These are phyloP conservation scores for Urocyon cinereoargenteus DNA, from an alignment of 2,797 vertebrate genomes.

Conservation along the genomic window DNA sequence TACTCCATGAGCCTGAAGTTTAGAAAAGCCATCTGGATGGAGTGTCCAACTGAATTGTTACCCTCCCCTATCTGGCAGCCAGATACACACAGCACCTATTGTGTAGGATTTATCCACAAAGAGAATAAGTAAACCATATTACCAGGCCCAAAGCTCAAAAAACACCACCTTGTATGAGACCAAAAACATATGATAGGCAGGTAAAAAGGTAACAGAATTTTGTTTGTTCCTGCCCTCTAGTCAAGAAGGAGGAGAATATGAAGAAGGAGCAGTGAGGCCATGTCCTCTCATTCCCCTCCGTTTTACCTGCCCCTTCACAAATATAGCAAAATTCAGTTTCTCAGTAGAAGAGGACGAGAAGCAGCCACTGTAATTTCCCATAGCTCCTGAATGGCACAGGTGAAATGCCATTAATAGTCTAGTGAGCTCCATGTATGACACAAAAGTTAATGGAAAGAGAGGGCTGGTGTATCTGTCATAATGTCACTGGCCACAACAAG, in stretches of 20 bases:
- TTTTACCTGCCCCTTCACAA: background rate
- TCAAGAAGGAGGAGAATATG: background rate
- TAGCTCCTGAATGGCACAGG: background rate
- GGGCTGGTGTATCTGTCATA: background rate
- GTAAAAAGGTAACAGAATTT: background rate
- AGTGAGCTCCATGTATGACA: background rate
- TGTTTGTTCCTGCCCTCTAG: background rate
- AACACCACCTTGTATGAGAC: background rate
- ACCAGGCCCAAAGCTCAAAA: background rate
- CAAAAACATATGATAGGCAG: background rate
- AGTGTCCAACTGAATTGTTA: background rate
- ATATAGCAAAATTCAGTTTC: background rate
- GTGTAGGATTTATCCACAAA: fast-evolving
- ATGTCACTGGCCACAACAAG: background rate
- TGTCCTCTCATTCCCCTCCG: background rate
- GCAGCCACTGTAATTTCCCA: background rate
- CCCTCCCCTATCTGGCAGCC: background rate
- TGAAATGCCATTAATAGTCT: background rate
- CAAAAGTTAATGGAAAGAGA: background rate
- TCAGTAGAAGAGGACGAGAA: background rate
- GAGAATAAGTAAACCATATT: background rate
- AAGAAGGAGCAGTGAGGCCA: background rate
- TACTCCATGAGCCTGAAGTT: fast-evolving
- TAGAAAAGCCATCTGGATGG: background rate
- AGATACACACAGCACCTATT: background rate